Percentiles rank a stretch among this genome's conserved stretches.
Conservation (phyloP, 2,888 invertebrate species). For the Perizoma affinitatum region DNA sequence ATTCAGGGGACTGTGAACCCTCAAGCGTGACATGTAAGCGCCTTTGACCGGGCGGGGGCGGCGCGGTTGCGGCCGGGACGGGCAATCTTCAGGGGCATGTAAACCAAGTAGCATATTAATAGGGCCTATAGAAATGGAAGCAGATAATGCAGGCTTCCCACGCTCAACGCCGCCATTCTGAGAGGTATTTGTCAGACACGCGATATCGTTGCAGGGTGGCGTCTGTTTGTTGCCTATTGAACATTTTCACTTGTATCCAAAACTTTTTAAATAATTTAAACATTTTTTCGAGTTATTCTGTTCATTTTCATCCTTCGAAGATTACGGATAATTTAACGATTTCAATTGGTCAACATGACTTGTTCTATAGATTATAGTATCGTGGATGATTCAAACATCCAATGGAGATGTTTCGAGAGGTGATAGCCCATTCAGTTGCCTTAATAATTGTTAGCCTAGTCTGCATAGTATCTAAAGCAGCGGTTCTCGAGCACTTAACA, state of each 20-base stretch:
- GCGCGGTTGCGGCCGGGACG: conserved; percentile 21
- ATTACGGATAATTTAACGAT: not conserved
- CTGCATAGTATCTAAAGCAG: conserved; percentile 43
- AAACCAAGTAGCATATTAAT: conserved; percentile 47
- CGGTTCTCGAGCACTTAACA: conserved; percentile 62
- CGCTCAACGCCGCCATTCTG: conserved; percentile 52
- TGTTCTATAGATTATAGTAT: not conserved
- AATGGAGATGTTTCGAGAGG: conserved; percentile 6
- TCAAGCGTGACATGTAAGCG: conserved; percentile 30
- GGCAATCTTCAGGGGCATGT: conserved; percentile 40
- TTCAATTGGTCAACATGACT: not conserved
- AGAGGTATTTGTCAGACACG: conserved; percentile 41
- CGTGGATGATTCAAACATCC: conserved; percentile 7
- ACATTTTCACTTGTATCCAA: conserved; percentile 12
- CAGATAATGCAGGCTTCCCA: conserved; percentile 61
- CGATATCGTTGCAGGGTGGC: conserved; percentile 29
- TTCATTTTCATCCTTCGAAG: conserved; percentile 2
- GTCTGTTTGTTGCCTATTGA: conserved; percentile 22
- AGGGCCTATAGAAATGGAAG: conserved; percentile 47
- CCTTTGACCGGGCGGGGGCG: conserved; percentile 14
- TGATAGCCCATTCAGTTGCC: conserved; percentile 39
- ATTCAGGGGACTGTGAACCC: conserved; percentile 18
- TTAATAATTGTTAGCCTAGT: conserved; percentile 31
- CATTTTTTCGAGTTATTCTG: not conserved
- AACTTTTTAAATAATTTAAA: no score